Conservation (phyloP, 2,113 vertebrate genomes). For the Ochotona princeps region DNA sequence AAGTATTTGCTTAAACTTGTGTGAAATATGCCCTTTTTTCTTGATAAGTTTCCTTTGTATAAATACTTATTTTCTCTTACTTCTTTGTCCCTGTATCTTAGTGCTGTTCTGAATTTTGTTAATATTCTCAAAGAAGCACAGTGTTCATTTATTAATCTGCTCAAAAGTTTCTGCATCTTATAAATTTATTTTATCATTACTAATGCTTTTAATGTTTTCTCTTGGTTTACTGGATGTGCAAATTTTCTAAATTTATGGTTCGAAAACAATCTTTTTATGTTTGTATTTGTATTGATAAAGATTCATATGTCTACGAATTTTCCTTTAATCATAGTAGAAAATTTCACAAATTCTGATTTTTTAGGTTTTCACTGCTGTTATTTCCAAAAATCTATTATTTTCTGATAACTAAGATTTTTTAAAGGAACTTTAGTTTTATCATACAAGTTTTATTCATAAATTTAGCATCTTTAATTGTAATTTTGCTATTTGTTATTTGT, state of each 20-base stretch:
- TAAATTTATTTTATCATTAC: neutral
- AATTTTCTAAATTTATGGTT: neutral
- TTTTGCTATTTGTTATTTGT: neutral
- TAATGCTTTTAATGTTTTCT: neutral
- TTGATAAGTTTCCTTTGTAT: neutral
- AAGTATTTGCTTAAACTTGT: neutral
- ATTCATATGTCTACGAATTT: neutral
- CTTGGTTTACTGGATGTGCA: neutral
- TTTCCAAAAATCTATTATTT: constrained; percentile 4
- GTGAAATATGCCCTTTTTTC: neutral
- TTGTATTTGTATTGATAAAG: neutral
- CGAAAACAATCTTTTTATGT: neutral
- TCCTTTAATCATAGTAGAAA: neutral
- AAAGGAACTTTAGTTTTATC: neutral
- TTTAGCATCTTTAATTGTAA: neutral
- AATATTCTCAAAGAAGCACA: neutral
- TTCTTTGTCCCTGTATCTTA: neutral
- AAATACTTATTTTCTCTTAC: neutral
- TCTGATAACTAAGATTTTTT: neutral
- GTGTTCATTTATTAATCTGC: neutral
- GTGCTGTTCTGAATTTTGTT: neutral
- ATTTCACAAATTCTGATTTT: constrained; percentile 6
- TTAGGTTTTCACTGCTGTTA: neutral
- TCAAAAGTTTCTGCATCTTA: neutral
- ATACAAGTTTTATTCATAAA: neutral